Conservation (phyloP, 2,797 vertebrate species). For the Catostomus latipinnis region DNA sequence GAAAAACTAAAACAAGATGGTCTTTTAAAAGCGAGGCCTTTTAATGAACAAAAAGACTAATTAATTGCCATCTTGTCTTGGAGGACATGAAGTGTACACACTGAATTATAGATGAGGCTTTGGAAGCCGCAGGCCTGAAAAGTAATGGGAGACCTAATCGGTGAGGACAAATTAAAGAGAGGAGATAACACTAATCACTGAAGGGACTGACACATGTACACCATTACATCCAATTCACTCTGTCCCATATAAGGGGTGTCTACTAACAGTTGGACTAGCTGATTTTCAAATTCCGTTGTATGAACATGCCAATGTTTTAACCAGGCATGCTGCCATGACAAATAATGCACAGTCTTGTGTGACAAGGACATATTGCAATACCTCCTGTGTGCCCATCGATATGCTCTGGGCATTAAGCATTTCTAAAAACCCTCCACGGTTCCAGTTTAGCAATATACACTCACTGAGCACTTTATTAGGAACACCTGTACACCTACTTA, state of each 20-base stretch:
- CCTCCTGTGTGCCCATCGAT: slow-evolving; percentile 24
- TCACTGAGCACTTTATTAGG: no score
- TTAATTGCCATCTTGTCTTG: slow-evolving; percentile 71
- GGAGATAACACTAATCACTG: slow-evolving; percentile 52
- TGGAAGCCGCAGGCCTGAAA: slow-evolving; percentile 52
- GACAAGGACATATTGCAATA: slow-evolving; percentile 30
- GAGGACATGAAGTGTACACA: slow-evolving; percentile 63
- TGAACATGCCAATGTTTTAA: slow-evolving; percentile 45
- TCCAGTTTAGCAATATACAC: neutral
- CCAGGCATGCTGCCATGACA: slow-evolving; percentile 12
- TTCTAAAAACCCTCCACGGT: no score
- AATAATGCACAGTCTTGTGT: slow-evolving; percentile 14
- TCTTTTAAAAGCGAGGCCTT: slow-evolving; percentile 68
- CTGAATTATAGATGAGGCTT: slow-evolving; percentile 72
- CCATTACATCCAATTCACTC: slow-evolving; percentile 11
- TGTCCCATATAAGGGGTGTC: slow-evolving; percentile 13
- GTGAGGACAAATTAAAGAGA: slow-evolving; percentile 57
- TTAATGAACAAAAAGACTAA: slow-evolving; percentile 78
- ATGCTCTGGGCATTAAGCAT: slow-evolving; percentile 6
- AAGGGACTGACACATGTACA: slow-evolving; percentile 32
- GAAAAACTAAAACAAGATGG: slow-evolving; percentile 74
- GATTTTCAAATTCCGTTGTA: slow-evolving; percentile 47
- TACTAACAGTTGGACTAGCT: slow-evolving; percentile 42
- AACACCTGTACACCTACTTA: no score
- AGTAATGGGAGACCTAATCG: slow-evolving; percentile 62